These are phyloP conservation scores for Myotis vivesi DNA, from an alignment of 2,797 vertebrate genomes.

Conservation along the genomic window DNA sequence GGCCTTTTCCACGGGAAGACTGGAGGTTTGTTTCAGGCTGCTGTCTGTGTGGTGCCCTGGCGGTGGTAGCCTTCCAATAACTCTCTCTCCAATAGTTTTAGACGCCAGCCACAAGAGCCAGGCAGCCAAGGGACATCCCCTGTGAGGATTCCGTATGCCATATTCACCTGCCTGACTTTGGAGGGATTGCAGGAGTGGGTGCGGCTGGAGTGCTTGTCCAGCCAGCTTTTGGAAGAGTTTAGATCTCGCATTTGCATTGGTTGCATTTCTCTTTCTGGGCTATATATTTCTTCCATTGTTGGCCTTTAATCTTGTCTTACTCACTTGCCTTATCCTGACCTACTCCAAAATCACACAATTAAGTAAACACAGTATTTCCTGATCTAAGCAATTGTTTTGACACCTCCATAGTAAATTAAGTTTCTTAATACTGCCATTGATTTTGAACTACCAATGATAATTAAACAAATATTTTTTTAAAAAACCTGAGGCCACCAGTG, in stretches of 20 bases:
- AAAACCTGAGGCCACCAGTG: background rate
- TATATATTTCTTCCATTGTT: background rate
- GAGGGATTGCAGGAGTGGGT: background rate
- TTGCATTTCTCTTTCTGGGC: background rate
- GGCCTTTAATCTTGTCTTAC: background rate
- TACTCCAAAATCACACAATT: background rate
- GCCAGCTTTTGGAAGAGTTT: background rate
- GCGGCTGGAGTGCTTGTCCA: background rate
- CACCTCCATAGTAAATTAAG: background rate
- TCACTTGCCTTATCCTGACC: background rate
- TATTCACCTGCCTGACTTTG: background rate
- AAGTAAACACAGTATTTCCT: background rate
- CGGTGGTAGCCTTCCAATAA: background rate
- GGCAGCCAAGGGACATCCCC: background rate
- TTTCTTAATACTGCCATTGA: background rate
- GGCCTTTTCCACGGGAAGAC: background rate
- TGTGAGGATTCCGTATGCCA: background rate
- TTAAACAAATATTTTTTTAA: background rate
- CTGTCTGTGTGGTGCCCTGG: background rate
- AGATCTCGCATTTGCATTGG: background rate
- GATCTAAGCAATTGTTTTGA: background rate
- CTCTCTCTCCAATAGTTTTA: background rate
- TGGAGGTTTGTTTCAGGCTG: background rate
- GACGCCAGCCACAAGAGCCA: background rate
- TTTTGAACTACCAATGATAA: conserved; percentile 27